Evolutionary conservation across 1,140 invertebrate genomes (phyloP), one percentile per base, ranked within the genome.

Genomic region (Brachionus calyciflorus): DNA sequence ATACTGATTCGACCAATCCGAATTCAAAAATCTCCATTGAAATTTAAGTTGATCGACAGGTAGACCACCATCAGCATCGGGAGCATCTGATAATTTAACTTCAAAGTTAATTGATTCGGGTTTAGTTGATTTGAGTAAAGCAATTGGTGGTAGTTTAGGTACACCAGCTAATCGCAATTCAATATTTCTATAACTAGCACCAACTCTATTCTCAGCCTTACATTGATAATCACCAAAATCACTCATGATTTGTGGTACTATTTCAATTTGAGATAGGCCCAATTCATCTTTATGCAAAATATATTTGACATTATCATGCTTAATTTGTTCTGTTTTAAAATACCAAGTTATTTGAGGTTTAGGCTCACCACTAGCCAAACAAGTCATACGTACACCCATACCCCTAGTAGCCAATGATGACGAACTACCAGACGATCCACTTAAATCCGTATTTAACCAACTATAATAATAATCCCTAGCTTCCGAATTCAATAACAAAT

Each of bases 171-270:
- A 28, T 26, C 69, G 24, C 3, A 73, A 19, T 24, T 49, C 30
- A 73, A 73, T 55, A 12, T 51, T 41, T 28, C 46, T 30, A 14
- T 10, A 37, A 19, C 28, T 41, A 21, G 17, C 6, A 21, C 69
- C 69, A 21, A 37, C n/a, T 40, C 30, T 2, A 37, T 73, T 73
- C 28, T 73, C 69, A 2, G 69, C 69, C 17, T 41, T 49, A 17
- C 69, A 73, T 41, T 73, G 69, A 55, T 73, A 73, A 3, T n/a
- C 21, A 12, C 46, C 69, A 51, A 73, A 73, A 14, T 73, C 69
- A 0, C 10, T 14, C 1, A 21, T 28, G 10, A 2, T 10, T 12
- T 55, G 19, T 26, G 69, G 69, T 21, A 41, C 40, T 12, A 55
- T 37, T 51, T 73, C 69, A 10, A 73, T 33, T 53, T 73, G 28